Evolutionary conservation across 2,888 invertebrate species (phyloP).

Genomic region (Aphidius colemani): DNA sequence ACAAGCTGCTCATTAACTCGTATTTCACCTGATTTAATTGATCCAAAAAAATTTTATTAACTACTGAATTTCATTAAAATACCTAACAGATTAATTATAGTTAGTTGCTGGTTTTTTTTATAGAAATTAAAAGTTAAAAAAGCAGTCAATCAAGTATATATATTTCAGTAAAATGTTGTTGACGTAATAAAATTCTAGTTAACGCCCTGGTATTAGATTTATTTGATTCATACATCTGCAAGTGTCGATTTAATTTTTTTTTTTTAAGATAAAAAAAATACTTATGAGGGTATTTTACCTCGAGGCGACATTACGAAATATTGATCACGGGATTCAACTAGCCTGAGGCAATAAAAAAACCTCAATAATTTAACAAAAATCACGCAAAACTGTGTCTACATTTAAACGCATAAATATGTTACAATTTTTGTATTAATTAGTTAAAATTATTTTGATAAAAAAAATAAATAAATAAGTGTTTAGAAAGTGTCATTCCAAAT

Average conservation of each 20-base stretch:
- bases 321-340: neutral
- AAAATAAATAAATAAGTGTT: constrained; percentile 12
- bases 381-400: neutral
- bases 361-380: neutral
- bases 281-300: constrained; percentile 20
- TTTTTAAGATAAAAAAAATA: constrained; percentile 5
- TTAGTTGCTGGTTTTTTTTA: neutral
- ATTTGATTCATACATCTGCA: neutral
- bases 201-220: too few species aligned
- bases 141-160: neutral
- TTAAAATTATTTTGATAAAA: neutral
- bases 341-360: constrained; percentile 4
- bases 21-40: constrained; percentile 72
- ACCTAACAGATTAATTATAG: too few species aligned
- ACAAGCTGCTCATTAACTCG: constrained; percentile 91
- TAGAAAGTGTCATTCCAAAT: constrained; percentile 14
- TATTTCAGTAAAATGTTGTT: neutral
- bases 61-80: too few species aligned
- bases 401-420: too few species aligned
- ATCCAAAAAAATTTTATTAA: neutral
- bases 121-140: constrained; percentile 9
- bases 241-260: neutral
- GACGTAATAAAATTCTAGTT: neutral
- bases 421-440: too few species aligned
- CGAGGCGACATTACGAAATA: constrained; percentile 17